Evolutionary conservation across 2,888 invertebrate species (phyloP), one percentile per base, ranked within the genome.

Genomic region (Papilio demoleus): DNA sequence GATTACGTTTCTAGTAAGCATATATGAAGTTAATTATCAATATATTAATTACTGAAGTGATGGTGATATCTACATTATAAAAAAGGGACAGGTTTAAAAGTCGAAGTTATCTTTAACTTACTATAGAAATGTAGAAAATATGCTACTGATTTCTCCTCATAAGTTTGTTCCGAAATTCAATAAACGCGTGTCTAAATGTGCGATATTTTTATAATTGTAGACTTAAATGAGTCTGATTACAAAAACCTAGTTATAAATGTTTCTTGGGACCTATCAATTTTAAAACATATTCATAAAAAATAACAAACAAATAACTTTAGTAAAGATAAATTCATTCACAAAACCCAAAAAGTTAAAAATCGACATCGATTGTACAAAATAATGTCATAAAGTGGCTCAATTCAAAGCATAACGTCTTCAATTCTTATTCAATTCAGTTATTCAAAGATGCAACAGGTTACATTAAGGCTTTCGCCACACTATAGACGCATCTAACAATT

Each of bases 401-500:
- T 36, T 31, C 27, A 36, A n/a, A 60, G 64, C 65, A 47, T 24
- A 45, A 56, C 34, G 61, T 62, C 45, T 47, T 58, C 31, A 59
- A 67, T 67, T 56, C 66, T 60, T 78, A 82, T 81, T 81, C 78
- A 82, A 81, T 84, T 79, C 75, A 74, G 74, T 77, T 75, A 75
- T 75, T 73, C 70, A 68, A 69, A 74, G 73, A 75, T 72, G 83
- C 88, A 88, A 90, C 90, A 90, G 90, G 91, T 91, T 83, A 86
- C 81, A 83, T 85, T 86, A 86, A 84, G 83, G 82, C 84, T 79
- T 88, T 85, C 79, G 81, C 84, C 81, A 83, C 84, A 88, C 87
- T 88, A 88, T 84, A 81, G 79, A 82, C 80, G 82, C 86, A 88
- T 86, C 87, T 86, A 88, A 88, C 83, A 84, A 84, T 83, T 86